Evolutionary conservation across 2,113 vertebrate species (phyloP).

Genomic region (Grammomys surdaster): DNA sequence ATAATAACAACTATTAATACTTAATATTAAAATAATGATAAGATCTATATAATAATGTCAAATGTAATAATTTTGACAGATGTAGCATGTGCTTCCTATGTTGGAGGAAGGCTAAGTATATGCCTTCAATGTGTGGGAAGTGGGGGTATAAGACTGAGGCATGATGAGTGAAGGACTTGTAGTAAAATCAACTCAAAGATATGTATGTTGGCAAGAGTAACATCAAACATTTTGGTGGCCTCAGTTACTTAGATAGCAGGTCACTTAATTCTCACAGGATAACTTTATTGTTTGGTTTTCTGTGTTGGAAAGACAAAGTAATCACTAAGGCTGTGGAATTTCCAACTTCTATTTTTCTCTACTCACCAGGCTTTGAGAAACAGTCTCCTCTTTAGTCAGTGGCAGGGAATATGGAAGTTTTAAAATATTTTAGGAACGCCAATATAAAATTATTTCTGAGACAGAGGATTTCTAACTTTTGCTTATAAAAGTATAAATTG

Average conservation of each 20-base stretch:
- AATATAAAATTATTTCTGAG: not conserved
- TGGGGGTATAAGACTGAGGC: accelerated
- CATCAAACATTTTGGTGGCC: not conserved
- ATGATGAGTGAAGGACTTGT: not conserved
- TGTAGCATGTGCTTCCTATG: not conserved
- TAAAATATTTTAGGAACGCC: not conserved
- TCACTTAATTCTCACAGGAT: not conserved
- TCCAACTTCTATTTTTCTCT: not conserved
- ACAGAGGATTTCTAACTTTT: not conserved
- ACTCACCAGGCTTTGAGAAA: not conserved
- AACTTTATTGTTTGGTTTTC: not conserved
- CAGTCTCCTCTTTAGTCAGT: not conserved
- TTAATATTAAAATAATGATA: no score
- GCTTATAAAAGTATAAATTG: not conserved
- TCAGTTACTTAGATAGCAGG: not conserved
- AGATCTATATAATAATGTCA: no score
- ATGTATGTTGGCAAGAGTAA: not conserved
- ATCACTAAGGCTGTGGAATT: not conserved
- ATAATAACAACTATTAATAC: not conserved
- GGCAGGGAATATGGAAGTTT: not conserved
- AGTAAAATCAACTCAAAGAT: not conserved
- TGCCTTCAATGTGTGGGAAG: accelerated
- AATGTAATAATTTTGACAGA: no score
- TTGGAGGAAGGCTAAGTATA: not conserved
- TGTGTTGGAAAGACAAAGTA: not conserved